phyloP scores from a whole-genome alignment of 1,140 invertebrate species.

The Drosophila sechellia region DNA sequence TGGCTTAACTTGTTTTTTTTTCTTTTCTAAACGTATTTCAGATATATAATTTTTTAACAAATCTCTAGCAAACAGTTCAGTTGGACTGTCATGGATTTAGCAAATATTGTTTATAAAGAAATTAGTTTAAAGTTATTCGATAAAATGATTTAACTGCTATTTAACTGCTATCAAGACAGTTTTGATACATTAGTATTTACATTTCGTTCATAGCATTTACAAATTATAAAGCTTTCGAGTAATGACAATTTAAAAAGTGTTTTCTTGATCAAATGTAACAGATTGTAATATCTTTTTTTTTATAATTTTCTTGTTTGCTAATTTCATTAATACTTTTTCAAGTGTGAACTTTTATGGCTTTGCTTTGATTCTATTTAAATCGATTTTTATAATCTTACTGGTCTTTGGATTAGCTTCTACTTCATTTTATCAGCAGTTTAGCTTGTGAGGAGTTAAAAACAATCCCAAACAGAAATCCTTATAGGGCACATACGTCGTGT shows the following conservation, averaged over 20 bases:
- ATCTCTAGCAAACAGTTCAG: constrained; percentile 53
- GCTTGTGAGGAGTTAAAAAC: constrained; percentile 52
- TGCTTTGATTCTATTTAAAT: constrained; percentile 19
- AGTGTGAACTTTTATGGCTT: constrained; percentile 17
- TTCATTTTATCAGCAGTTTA: constrained; percentile 52
- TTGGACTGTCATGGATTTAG: constrained; percentile 45
- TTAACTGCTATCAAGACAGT: too few relatives aligned
- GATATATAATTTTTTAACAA: constrained; percentile 42
- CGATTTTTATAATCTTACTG: constrained; percentile 23
- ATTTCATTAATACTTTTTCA: constrained; percentile 31
- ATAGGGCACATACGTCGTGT: constrained; percentile 13
- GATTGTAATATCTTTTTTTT: constrained; percentile 8
- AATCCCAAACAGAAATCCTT: constrained; percentile 18
- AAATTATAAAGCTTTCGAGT: constrained; percentile 49
- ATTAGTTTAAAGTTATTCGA: constrained; percentile 40
- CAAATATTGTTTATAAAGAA: constrained; percentile 44
- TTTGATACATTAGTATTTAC: constrained; percentile 22
- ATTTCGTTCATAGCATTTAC: constrained; percentile 28
- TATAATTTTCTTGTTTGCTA: constrained; percentile 27
- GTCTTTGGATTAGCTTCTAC: constrained; percentile 43
- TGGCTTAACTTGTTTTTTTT: constrained; percentile 14
- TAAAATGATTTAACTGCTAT: constrained; percentile 41
- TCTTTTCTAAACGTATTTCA: constrained; percentile 2
- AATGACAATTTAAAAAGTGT: constrained; percentile 56
- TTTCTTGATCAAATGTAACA: constrained; percentile 7